Percentiles rank a stretch among this genome's conserved stretches.
These are phyloP conservation scores for Tauraco hartlaubi DNA, from an alignment of 2,797 vertebrate genomes.

Conservation along the genomic window DNA sequence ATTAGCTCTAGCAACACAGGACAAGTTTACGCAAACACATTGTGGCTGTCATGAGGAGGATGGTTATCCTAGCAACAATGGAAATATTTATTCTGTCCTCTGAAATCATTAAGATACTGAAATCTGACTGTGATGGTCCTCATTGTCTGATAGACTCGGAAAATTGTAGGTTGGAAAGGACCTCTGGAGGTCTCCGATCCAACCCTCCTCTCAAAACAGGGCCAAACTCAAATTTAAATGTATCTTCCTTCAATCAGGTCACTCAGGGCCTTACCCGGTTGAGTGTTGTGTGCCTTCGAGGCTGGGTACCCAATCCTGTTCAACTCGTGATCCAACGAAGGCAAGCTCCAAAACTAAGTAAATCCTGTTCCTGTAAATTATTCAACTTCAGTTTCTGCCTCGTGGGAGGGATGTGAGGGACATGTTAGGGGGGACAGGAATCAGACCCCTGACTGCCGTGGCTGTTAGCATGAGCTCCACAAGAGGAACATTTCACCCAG, in stretches of 20 bases:
- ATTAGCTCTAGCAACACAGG: neutral
- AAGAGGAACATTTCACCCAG: neutral
- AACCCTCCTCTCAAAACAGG: neutral
- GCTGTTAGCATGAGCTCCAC: neutral
- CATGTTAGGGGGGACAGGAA: neutral
- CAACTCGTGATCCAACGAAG: neutral
- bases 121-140: neutral
- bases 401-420: neutral
- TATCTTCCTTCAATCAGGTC: neutral
- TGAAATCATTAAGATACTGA: neutral
- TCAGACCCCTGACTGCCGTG: neutral
- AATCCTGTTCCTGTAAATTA: neutral
- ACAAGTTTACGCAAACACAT: neutral
- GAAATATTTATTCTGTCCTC: neutral
- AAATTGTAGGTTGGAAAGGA: neutral
- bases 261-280: neutral
- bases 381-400: neutral
- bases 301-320: neutral
- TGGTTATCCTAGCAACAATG: neutral
- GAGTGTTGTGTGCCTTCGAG: neutral
- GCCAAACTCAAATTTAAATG: neutral
- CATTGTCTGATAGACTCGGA: neutral
- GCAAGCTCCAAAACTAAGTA: neutral
- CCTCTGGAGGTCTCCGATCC: neutral
- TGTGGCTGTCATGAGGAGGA: neutral